Percentiles rank a stretch among this genome's conserved stretches.
Evolutionary conservation across 2,113 vertebrate species (phyloP).

Genomic region (Hippocampus abdominalis): DNA sequence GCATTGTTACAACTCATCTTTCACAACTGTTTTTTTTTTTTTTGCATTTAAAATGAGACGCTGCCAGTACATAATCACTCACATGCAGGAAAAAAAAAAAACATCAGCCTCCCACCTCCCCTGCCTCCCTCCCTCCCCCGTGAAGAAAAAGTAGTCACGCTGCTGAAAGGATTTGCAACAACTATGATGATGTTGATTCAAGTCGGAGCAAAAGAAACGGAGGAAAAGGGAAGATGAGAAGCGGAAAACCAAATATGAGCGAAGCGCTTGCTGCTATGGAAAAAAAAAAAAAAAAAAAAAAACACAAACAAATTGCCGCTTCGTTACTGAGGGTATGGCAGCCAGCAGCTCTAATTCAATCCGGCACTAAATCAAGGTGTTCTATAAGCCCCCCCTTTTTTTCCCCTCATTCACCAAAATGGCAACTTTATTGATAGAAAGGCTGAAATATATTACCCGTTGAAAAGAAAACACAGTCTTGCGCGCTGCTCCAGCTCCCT

Average conservation of each 20-base stretch:
- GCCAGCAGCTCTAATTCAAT: slow-evolving; percentile 1
- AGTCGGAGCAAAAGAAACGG: slow-evolving; percentile 23
- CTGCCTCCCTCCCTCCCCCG: too few relatives aligned
- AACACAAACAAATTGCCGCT: slow-evolving; percentile 30
- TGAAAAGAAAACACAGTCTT: background rate
- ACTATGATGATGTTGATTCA: slow-evolving; percentile 40
- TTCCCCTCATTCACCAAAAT: background rate
- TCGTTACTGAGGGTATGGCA: slow-evolving; percentile 16
- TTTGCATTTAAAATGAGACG: slow-evolving; percentile 31
- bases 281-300: background rate
- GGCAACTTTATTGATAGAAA: background rate
- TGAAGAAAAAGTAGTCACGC: slow-evolving; percentile 25
- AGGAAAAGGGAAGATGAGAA: background rate
- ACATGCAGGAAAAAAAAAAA: slow-evolving; percentile 25
- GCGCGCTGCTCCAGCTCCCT: background rate
- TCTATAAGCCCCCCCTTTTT: too few relatives aligned
- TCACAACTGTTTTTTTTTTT: slow-evolving; percentile 25
- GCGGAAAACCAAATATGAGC: slow-evolving; percentile 6
- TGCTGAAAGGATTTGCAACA: slow-evolving; percentile 21
- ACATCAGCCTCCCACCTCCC: background rate
- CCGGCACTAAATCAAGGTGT: background rate
- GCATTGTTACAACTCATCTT: slow-evolving; percentile 21
- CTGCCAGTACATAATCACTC: slow-evolving; percentile 36
- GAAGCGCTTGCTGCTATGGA: slow-evolving; percentile 16
- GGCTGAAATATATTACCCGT: background rate